Base-by-base conservation (phyloP, 2,888 invertebrate species). In the Hartigia nigra region DNA sequence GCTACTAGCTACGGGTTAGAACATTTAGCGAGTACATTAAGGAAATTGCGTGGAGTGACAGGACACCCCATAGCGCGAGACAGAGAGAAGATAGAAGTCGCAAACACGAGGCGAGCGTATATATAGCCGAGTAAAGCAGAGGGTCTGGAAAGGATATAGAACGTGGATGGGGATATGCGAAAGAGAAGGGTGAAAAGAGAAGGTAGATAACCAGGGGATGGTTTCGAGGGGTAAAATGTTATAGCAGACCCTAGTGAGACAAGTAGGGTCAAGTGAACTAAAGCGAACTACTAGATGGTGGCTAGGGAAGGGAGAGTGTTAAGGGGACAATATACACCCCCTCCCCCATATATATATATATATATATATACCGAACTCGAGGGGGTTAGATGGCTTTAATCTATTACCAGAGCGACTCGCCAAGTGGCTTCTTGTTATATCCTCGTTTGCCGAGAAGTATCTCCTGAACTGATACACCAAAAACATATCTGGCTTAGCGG, bases 391-490 rank as follows among this genome's bases (percentile, higher is more conserved):
- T 89, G 87, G 88, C 89, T 91, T 91, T 91, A 91, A 91, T 91
- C 90, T 91, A 91, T 91, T 91, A 91, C 86, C 84, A 82, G 82
- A 80, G 81, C 83, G 81, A 81, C 78, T 82, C 83, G 86, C 88
- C 88, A 89, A 91, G 91, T 90, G 89, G 90, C 88, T 91, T 88
- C 91, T 90, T 88, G 90, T 91, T 91, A 90, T 89, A 88, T 85
- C 86, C 87, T 89, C 88, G 87, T 88, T 88, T 87, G 82, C 81
- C 82, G 79, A 79, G 81, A 77, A 23, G 23, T 9, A 23, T 55
- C 9, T 55, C 23, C 55, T 55, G 55, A 55, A 55, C 55, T 55
- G 55, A 55, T 55, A 55, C 55, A 23, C 55, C 55, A 9, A 23
- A 55, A 23, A 55, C 55, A 55, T 55, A 55, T 55, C 55, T 23